These are phyloP conservation scores for Noctua janthe DNA, from an alignment of 2,888 invertebrate genomes.

Conservation along the genomic window DNA sequence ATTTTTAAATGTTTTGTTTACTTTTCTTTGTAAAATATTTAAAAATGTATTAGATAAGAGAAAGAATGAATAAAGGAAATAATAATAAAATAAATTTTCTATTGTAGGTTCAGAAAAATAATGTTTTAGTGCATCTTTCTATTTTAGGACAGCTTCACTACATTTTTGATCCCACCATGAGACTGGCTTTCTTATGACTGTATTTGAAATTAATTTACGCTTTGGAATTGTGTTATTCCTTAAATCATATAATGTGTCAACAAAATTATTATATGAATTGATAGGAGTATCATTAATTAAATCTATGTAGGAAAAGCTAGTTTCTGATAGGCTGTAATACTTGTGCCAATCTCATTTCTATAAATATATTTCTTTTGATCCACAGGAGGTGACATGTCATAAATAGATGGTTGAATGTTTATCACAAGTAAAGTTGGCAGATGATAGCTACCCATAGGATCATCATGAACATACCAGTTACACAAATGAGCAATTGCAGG, in stretches of 20 bases:
- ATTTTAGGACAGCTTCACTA: slow-evolving; percentile 3
- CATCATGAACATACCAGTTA: slow-evolving; percentile 3
- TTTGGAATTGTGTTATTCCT: not conserved
- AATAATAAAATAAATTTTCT: not conserved
- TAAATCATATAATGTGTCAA: not conserved
- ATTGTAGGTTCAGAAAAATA: not conserved
- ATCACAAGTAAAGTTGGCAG: not conserved
- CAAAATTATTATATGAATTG: not conserved
- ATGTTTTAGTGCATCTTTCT: not conserved
- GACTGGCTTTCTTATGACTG: slow-evolving; percentile 6
- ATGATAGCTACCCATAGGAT: slow-evolving; percentile 5
- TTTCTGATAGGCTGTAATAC: not conserved
- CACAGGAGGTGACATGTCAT: not conserved
- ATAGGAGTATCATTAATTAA: not conserved
- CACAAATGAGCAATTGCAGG: not conserved
- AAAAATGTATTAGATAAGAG: too few relatives aligned
- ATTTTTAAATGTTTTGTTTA: too few relatives aligned
- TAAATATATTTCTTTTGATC: not conserved
- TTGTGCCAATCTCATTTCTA: not conserved
- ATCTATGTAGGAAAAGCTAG: not conserved
- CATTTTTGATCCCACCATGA: slow-evolving; percentile 3
- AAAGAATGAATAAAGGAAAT: too few relatives aligned
- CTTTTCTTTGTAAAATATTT: too few relatives aligned
- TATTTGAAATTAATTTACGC: not conserved
- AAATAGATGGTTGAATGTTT: not conserved